Evolutionary conservation across 2,113 vertebrate species (phyloP), one percentile per base, ranked within the genome.

Genomic region (Catharus minimus): DNA sequence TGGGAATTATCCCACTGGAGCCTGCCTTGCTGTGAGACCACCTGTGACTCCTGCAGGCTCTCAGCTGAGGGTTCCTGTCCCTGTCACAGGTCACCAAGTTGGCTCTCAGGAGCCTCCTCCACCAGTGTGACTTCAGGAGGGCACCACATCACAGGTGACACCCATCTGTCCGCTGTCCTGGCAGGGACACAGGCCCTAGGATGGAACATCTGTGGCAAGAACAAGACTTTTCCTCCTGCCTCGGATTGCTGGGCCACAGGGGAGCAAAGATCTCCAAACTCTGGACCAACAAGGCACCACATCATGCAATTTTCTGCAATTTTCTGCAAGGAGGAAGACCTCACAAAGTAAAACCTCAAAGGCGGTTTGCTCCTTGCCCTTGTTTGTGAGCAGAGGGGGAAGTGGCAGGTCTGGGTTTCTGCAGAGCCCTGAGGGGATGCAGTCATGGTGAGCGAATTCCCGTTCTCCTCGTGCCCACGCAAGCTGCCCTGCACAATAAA

Each of bases 91-190:
- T 2, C 10, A 21, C 39, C 64, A 9, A 15, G n/a, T 23, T 3
- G 9, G 3, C 27, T 28, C 33, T 15, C 16, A 28, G 53, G 44
- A 69, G 53, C 52, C 16, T 82, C 39, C 32, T 61, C 47, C 72
- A 47, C 4, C 60, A 41, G 19, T 0, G 0, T 33, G n/a, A 67
- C 64, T 77, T 71, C 46, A 58, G 28, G 27, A 26, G 52, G 47
- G 49, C 47, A 80, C n/a, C 1, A 0, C 30, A 8, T 4, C 16
- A 0, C 0, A 39, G n/a, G 43, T 62, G 86, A 15, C 64, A 86
- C 24, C 43, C 15, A 0, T 7, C 49, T 23, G 15, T 5, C 44
- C 9, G 2, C 75, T 68, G 22, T 65, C 33, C 79, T 41, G 8
- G 21, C 32, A 47, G 41, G 15, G 10, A 50, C 4, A 43, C 26